A percentile compares a stretch with the other conserved stretches of the same genome.
phyloP scores from a whole-genome alignment of 2,888 invertebrate genomes.

The Drosophila subquinaria region DNA sequence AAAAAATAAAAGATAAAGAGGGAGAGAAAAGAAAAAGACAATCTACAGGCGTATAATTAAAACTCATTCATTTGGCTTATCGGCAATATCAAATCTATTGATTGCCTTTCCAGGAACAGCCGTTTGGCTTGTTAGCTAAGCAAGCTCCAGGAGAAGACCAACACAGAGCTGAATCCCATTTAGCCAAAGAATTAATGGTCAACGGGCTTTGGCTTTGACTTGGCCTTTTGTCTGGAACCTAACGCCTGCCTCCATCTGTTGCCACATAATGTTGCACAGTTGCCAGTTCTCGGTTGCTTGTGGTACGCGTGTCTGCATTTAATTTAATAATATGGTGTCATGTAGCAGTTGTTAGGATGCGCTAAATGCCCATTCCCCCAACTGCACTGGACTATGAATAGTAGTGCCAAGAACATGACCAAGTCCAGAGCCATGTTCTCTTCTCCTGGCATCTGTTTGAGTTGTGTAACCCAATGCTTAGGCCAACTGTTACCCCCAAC shows the following conservation, averaged over 20 bases:
- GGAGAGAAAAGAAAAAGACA: not conserved
- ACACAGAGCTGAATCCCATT: constrained; percentile 47
- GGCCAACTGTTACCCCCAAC: constrained; percentile 38
- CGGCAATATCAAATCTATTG: constrained; percentile 64
- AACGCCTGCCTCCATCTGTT: constrained; percentile 60
- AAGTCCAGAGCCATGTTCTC: constrained; percentile 11
- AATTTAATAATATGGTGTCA: constrained; percentile 80
- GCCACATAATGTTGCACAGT: constrained; percentile 53
- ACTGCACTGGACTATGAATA: constrained; percentile 11
- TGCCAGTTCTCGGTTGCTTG: constrained; percentile 40
- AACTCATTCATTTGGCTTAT: constrained; percentile 69
- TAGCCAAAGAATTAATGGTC: constrained; percentile 66
- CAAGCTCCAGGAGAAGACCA: constrained; percentile 45
- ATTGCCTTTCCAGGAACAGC: constrained; percentile 65
- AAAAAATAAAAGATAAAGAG: not conserved
- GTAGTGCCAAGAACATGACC: constrained; percentile 11
- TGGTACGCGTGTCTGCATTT: constrained; percentile 74
- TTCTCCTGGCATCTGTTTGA: constrained; percentile 66
- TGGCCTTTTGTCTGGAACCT: constrained; percentile 26
- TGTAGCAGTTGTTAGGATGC: constrained; percentile 80
- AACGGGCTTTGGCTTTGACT: constrained; percentile 37
- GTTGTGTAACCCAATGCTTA: constrained; percentile 68
- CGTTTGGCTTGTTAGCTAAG: constrained; percentile 61
- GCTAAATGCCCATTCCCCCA: constrained; percentile 69
- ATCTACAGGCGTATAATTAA: constrained; percentile 63